Evolutionary conservation across 2,797 vertebrate species (phyloP).

Genomic region (Mormyrops boulengeri): DNA sequence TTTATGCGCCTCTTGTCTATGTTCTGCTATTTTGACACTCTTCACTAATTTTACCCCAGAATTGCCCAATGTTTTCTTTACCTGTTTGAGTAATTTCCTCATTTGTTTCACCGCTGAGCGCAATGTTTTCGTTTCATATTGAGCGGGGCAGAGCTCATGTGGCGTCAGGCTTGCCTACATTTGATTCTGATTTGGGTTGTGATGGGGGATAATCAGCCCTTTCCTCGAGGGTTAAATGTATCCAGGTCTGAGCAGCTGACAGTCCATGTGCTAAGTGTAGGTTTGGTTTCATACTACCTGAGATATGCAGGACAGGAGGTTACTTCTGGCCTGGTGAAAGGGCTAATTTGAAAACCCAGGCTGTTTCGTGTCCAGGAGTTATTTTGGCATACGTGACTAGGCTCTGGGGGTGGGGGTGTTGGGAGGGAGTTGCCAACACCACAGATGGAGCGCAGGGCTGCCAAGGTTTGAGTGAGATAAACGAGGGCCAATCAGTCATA

Average conservation of each 20-base stretch:
- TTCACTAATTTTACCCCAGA: background rate
- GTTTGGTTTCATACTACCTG: background rate
- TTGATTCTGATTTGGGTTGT: background rate
- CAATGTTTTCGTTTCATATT: background rate
- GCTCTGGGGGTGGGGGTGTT: background rate
- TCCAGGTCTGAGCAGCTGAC: background rate
- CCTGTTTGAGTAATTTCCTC: background rate
- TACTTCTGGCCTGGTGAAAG: background rate
- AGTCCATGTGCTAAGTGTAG: background rate
- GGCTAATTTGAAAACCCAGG: background rate
- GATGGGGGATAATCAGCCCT: background rate
- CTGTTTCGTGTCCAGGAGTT: background rate
- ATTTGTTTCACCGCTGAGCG: background rate
- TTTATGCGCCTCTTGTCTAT: background rate
- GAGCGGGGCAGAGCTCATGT: background rate
- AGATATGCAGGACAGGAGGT: background rate
- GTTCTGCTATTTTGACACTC: background rate
- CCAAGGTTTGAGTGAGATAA: slow-evolving; percentile 53
- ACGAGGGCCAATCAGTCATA: slow-evolving; percentile 63
- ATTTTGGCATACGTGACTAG: background rate
- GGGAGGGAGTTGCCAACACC: background rate
- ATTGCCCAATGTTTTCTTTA: background rate
- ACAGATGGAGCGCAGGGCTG: slow-evolving; percentile 35
- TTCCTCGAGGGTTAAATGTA: background rate
- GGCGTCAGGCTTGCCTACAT: background rate